Base-by-base conservation (phyloP, 1,140 invertebrate genomes). In the Venustaconcha ellipsiformis region DNA sequence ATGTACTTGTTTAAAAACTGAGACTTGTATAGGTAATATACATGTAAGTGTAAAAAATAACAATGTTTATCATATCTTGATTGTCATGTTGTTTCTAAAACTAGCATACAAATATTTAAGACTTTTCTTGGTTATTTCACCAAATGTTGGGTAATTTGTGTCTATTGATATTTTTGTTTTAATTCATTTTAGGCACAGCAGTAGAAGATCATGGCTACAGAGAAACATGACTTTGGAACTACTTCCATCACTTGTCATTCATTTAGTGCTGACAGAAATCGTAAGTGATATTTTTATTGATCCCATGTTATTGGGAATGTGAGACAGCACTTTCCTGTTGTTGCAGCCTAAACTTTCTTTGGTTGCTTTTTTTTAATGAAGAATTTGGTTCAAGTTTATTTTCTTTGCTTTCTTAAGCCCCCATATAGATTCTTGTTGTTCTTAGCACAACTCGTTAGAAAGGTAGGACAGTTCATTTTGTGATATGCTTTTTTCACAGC, bases 171-270 rank as follows among this genome's bases (percentile, higher is more conserved):
- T 20, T 55, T 72, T 20, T 48, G 3, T 18, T 48, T 48, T 17
- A 48, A 23, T 65, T 57, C 48, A 60, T 55, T 14, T 11, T 64
- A 48, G 26, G 14, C 17, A 76, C 20, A 59, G 8, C 17, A 37
- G 58, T 69, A 55, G 23, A 30, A 37, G 2, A 59, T 48, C 15
- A 84, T 20, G 17, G 88, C 89, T 87, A 68, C 94, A 86, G 95
- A 97, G 91, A 93, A 94, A 74, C 92, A 95, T 86, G 96, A 94
- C 85, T 97, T 99, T 91, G 96, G 97, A 83, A 92, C 97, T 78
- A 94, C 94, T 74, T 95, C 97, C 37, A 97, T 99, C 84, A 97
- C 96, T 70, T 97, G 96, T 91, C 97, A 99, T 92, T 95, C 97
- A 63, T 99, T 96, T 95, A 99, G 99, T 90, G 95, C 96, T 86